Percentiles rank a stretch among this genome's conserved stretches.
These are phyloP conservation scores for Idaea dimidiata DNA, from an alignment of 2,888 invertebrate species.

Conservation along the genomic window DNA sequence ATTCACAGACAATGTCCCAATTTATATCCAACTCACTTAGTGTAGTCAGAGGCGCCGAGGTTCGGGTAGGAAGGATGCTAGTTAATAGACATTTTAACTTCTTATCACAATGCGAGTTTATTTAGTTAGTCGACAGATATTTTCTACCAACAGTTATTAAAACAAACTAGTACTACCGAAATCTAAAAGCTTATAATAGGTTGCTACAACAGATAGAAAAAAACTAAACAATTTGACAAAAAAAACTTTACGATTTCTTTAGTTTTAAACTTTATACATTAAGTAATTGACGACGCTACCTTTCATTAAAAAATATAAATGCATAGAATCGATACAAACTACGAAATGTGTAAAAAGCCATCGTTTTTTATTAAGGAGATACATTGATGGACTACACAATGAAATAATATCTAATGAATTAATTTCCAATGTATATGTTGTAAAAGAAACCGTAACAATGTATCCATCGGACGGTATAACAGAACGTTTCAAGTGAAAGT, in stretches of 20 bases:
- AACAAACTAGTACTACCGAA: background rate
- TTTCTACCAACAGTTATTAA: background rate
- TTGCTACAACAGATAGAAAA: too few species aligned
- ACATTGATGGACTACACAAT: too few species aligned
- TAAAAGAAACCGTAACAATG: conserved; percentile 17
- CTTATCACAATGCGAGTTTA: conserved; percentile 7
- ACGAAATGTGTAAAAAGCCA: too few species aligned
- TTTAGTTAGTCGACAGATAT: conserved; percentile 5
- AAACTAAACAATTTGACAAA: background rate
- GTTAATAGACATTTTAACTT: conserved; percentile 19
- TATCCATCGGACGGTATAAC: conserved; percentile 33
- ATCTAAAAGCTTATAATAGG: too few species aligned
- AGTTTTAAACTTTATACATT: background rate
- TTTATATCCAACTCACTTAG: conserved; percentile 80
- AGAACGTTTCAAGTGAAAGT: conserved; percentile 42
- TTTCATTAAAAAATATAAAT: too few species aligned
- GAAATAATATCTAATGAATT: background rate
- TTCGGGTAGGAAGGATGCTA: conserved; percentile 49
- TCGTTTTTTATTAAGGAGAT: too few species aligned
- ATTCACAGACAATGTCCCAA: conserved; percentile 80
- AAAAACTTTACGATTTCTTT: background rate
- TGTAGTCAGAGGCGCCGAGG: conserved; percentile 62
- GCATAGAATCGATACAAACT: too few species aligned
- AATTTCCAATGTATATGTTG: background rate
- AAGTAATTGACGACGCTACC: too few species aligned